Evolutionary conservation across 2,888 invertebrate species (phyloP).

Genomic region (Ormia ochracea): DNA sequence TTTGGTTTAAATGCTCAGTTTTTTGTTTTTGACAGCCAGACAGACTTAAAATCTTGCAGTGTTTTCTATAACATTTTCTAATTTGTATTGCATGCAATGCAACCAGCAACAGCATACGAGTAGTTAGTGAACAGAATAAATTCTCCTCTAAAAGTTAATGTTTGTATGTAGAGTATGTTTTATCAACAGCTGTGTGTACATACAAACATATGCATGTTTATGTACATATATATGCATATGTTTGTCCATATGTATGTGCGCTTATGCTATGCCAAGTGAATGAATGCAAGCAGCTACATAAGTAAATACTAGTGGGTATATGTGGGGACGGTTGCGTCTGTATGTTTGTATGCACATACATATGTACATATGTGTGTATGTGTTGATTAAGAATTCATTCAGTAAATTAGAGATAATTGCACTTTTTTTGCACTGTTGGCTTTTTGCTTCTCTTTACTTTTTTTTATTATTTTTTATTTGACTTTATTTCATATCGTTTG

Average conservation of each 20-base stretch:
- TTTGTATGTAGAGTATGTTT: not conserved
- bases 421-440: constrained; percentile 49
- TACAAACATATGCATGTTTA: too few relatives aligned
- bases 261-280: not conserved
- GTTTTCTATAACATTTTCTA: constrained; percentile 12
- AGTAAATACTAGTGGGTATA: too few relatives aligned
- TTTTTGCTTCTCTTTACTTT: constrained; percentile 7
- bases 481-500: constrained; percentile 64
- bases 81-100: constrained; percentile 14
- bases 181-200: constrained; percentile 39
- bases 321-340: too few relatives aligned
- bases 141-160: not conserved
- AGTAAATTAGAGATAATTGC: constrained; percentile 68
- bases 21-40: constrained; percentile 20
- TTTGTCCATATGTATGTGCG: too few relatives aligned
- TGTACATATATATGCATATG: too few relatives aligned
- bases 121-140: constrained; percentile 1
- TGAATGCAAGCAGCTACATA: too few relatives aligned
- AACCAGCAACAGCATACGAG: not conserved
- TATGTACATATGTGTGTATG: not conserved
- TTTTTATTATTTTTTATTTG: constrained; percentile 63
- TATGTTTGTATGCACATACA: too few relatives aligned
- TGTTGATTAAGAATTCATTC: constrained; percentile 69
- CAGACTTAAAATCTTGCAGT: not conserved
- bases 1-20: not conserved